These are phyloP conservation scores for Lemur catta DNA, from an alignment of 2,797 vertebrate genomes.

Conservation along the genomic window DNA sequence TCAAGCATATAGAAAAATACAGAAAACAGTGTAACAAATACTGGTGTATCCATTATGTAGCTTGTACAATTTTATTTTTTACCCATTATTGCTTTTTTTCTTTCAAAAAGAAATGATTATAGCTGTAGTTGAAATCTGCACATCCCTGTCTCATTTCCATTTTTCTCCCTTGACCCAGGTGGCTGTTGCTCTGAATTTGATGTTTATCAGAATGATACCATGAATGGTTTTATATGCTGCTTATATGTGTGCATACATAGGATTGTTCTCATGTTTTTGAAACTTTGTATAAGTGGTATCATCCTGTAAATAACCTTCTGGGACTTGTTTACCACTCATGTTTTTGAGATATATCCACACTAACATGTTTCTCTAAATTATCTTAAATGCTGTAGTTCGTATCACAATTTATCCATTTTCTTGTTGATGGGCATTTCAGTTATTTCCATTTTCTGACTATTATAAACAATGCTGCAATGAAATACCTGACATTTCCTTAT, in stretches of 20 bases:
- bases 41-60: background rate
- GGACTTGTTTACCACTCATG: background rate
- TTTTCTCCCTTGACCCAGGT: background rate
- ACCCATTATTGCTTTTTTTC: background rate
- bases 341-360: background rate
- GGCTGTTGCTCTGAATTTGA: background rate
- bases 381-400: background rate
- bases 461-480: background rate
- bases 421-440: background rate
- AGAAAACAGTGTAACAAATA: background rate
- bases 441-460: background rate
- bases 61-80: background rate
- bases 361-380: slow-evolving; percentile 18
- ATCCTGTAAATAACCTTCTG: background rate
- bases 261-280: slow-evolving; percentile 9
- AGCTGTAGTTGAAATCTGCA: background rate
- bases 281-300: background rate
- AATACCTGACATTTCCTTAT: background rate
- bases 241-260: background rate
- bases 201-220: slow-evolving; percentile 1
- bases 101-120: background rate
- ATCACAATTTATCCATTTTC: background rate
- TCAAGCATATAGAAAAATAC: background rate
- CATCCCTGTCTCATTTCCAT: background rate
- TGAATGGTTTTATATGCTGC: background rate